Evolutionary conservation across 2,888 invertebrate genomes (phyloP), one percentile per base, ranked within the genome.

Genomic region (Platerodrilus igneus): DNA sequence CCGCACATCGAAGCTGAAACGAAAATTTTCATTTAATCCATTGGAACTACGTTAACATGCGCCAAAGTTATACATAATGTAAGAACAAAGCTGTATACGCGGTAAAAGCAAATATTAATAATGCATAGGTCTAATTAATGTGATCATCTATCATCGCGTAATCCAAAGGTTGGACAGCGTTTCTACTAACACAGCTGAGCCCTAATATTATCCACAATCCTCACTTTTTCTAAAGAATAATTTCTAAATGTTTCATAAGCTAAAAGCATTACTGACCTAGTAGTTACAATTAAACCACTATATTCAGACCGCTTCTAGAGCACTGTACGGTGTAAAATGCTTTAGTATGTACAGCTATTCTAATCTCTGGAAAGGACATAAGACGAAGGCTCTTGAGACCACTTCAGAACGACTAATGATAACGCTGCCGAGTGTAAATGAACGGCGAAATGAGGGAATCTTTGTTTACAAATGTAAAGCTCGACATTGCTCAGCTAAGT

Each of bases 1-100:
- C 22, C 89, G 77, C 9, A 88, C 88, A 68, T 90, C 89, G 64
- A 89, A 86, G 69, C 90, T 90, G 78, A 3, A 75, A 78, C 51
- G 59, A 57, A 52, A 38, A 35, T 22, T 19, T 21, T 10, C 26
- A 26, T 30, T 20, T 31, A 41, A 40, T 23, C n/a, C n/a, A n/a
- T n/a, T n/a, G n/a, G n/a, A n/a, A n/a, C n/a, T n/a, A n/a, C n/a
- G n/a, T n/a, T n/a, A n/a, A n/a, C n/a, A n/a, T n/a, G n/a, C n/a
- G n/a, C n/a, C n/a, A n/a, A n/a, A n/a, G n/a, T n/a, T n/a, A n/a
- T n/a, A n/a, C n/a, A n/a, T n/a, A n/a, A n/a, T n/a, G n/a, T n/a
- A n/a, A n/a, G n/a, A n/a, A n/a, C n/a, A n/a, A n/a, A n/a, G n/a
- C n/a, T n/a, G n/a, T n/a, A n/a, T n/a, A n/a, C n/a, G n/a, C n/a